phyloP scores from a whole-genome alignment of 2,888 invertebrate species.

The Stenoptilia bipunctidactyla region DNA sequence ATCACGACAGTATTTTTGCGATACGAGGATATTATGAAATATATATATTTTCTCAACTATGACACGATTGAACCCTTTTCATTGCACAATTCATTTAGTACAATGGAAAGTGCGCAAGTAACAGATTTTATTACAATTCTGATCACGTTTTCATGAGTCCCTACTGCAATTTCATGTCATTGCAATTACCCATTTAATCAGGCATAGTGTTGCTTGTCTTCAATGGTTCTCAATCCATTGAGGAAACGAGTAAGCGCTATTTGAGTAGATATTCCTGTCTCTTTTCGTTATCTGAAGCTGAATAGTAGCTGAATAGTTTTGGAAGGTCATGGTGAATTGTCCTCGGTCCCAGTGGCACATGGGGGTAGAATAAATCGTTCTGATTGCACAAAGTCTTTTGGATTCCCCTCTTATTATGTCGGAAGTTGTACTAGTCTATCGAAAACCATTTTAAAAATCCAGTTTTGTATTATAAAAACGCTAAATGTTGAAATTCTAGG shows the following conservation, averaged over 20 bases:
- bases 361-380: constrained; percentile 42
- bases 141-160: constrained; percentile 28
- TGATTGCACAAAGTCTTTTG: constrained; percentile 64
- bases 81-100: too few relatives aligned
- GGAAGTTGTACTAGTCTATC: too few relatives aligned
- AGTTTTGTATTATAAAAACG: too few relatives aligned
- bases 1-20: too few relatives aligned
- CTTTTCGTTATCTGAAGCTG: not conserved
- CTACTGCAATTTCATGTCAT: constrained; percentile 26
- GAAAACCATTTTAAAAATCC: too few relatives aligned
- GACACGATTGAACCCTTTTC: too few relatives aligned
- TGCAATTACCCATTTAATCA: constrained; percentile 25
- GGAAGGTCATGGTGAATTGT: not conserved
- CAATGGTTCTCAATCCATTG: not conserved
- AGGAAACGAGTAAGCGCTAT: not conserved
- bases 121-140: constrained; percentile 20
- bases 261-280: not conserved
- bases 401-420: constrained; percentile 59
- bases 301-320: not conserved
- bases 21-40: too few relatives aligned
- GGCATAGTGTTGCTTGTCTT: not conserved
- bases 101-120: not conserved
- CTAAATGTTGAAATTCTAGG: too few relatives aligned
- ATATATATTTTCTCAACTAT: too few relatives aligned
- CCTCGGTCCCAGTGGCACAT: not conserved